These are phyloP conservation scores for Chiroxiphia lanceolata DNA, from an alignment of 2,797 vertebrate species.

Conservation along the genomic window DNA sequence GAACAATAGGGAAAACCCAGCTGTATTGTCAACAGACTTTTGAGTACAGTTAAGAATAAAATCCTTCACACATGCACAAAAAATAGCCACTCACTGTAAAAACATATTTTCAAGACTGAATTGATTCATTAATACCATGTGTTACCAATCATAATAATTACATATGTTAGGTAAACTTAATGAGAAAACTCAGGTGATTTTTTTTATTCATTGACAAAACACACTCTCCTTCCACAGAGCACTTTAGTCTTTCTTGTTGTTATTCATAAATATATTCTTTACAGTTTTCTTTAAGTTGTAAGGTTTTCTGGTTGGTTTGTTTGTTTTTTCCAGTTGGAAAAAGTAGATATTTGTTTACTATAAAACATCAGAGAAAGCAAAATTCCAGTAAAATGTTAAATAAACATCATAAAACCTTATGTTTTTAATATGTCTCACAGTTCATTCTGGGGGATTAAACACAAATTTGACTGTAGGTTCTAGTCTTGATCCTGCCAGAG, in stretches of 20 bases:
- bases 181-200: neutral
- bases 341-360: neutral
- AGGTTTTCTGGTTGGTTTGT: neutral
- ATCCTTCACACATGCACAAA: neutral
- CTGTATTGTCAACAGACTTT: neutral
- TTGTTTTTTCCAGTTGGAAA: neutral
- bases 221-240: neutral
- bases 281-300: neutral
- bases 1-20: constrained; percentile 7
- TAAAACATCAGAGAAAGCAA: neutral
- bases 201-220: neutral
- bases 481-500: neutral
- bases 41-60: constrained; percentile 3
- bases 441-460: neutral
- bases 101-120: constrained; percentile 1
- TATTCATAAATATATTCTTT: neutral
- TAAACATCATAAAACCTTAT: neutral
- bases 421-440: neutral
- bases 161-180: constrained; percentile 26
- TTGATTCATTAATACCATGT: constrained; percentile 1
- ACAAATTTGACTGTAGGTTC: neutral
- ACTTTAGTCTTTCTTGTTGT: neutral
- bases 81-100: neutral
- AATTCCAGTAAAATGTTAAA: neutral
- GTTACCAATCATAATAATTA: constrained; percentile 32